Evolutionary conservation across 1,140 invertebrate species (phyloP).

Genomic region (Cylas formicarius): DNA sequence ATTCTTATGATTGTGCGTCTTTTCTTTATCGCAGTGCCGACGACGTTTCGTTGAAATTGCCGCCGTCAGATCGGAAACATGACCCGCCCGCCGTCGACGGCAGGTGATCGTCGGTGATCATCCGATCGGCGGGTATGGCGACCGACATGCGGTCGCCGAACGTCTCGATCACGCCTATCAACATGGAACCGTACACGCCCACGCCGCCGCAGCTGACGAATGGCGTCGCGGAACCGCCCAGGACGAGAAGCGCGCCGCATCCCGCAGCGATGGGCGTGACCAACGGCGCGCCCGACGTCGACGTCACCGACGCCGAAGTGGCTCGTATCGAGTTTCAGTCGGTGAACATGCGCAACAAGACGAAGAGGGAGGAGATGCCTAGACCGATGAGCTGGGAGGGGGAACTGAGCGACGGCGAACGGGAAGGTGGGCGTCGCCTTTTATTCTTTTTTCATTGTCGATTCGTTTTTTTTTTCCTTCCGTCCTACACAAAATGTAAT

Average conservation of each 20-base stretch:
- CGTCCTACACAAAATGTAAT: too few relatives aligned
- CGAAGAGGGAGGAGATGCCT: constrained; percentile 33
- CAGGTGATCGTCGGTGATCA: constrained; percentile 30
- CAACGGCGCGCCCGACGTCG: constrained; percentile 25
- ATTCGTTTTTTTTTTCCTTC: constrained; percentile 7
- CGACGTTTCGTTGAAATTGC: too few relatives aligned
- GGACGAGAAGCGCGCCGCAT: constrained; percentile 29
- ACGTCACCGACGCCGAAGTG: constrained; percentile 40
- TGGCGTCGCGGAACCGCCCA: constrained; percentile 25
- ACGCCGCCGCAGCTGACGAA: constrained; percentile 19
- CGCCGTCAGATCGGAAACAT: constrained; percentile 12
- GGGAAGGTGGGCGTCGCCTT: constrained; percentile 29
- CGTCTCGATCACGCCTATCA: constrained; percentile 42
- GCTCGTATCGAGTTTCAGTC: constrained; percentile 40
- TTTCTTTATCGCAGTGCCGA: too few relatives aligned
- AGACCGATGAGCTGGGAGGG: constrained; percentile 89
- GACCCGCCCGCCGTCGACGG: constrained; percentile 18
- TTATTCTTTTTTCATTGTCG: background rate
- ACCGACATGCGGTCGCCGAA: constrained; percentile 41
- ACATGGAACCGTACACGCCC: constrained; percentile 35
- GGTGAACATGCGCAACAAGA: constrained; percentile 38
- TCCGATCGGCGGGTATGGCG: constrained; percentile 34
- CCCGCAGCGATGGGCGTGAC: constrained; percentile 18
- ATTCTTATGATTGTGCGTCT: too few relatives aligned
- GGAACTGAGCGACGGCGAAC: constrained; percentile 70